Conservation (phyloP, 2,888 invertebrate species). For the Panzeria rudis region DNA sequence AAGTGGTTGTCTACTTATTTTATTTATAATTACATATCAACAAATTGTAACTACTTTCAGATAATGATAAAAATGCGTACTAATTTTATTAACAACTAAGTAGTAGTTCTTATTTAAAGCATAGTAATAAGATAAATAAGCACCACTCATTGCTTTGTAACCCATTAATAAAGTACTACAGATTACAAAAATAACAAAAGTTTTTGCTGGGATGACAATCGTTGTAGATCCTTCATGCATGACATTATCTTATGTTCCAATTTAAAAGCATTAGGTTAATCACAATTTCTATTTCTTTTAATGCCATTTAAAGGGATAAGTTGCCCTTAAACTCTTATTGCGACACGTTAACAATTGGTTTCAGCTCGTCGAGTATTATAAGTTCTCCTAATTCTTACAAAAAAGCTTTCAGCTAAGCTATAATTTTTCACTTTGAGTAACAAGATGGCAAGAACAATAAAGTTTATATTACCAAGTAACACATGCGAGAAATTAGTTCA, state of each 20-base stretch:
- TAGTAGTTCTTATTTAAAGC: too few species aligned
- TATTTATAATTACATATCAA: too few species aligned
- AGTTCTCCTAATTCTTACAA: slow-evolving; percentile 17
- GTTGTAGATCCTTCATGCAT: too few species aligned
- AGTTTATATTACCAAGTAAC: slow-evolving; percentile 60
- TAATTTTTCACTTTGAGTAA: slow-evolving; percentile 39
- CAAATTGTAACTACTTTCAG: too few species aligned
- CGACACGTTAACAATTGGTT: not conserved
- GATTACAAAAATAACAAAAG: too few species aligned
- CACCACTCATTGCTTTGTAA: too few species aligned
- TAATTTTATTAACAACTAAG: too few species aligned
- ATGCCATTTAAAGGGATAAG: not conserved
- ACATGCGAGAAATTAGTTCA: slow-evolving; percentile 70
- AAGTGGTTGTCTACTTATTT: too few species aligned
- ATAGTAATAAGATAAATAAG: too few species aligned
- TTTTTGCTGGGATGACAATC: too few species aligned
- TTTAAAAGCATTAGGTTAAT: not conserved
- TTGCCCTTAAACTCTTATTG: not conserved
- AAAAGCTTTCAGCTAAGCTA: slow-evolving; percentile 19
- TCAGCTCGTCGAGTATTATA: not conserved
- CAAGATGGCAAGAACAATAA: slow-evolving; percentile 22
- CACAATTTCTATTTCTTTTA: not conserved
- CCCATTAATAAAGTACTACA: too few species aligned
- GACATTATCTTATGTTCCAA: not conserved
- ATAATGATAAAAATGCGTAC: too few species aligned